Conservation (phyloP, 2,113 vertebrate genomes). For the Catharus minimus region DNA sequence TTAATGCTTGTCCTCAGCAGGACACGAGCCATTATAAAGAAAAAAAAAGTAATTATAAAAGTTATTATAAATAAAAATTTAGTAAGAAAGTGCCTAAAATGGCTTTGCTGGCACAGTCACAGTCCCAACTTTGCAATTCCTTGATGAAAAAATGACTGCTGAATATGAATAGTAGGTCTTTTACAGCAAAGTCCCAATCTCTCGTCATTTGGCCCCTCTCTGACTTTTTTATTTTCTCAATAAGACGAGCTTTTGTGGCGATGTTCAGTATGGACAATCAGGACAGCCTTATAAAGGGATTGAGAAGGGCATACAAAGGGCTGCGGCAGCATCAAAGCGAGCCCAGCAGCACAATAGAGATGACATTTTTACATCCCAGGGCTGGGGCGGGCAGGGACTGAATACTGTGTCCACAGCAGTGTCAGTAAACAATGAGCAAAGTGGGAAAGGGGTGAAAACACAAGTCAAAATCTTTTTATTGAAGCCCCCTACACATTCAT, state of each 20-base stretch:
- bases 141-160: not conserved
- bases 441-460: conserved; percentile 76
- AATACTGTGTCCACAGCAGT: conserved; percentile 67
- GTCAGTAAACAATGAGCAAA: conserved; percentile 75
- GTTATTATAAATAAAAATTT: not conserved
- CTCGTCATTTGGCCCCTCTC: conserved; percentile 50
- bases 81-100: not conserved
- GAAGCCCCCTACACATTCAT: conserved; percentile 67
- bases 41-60: not conserved
- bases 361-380: conserved; percentile 86
- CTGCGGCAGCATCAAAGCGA: conserved; percentile 79
- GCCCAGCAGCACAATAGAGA: conserved; percentile 76
- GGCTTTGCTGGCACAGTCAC: rapidly evolving
- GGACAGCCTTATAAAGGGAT: conserved; percentile 83
- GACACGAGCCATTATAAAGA: rapidly evolving
- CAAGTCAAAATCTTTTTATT: conserved; percentile 76
- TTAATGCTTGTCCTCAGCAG: not conserved
- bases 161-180: conserved; percentile 33
- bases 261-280: conserved; percentile 64
- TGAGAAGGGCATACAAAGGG: conserved; percentile 78
- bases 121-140: not conserved
- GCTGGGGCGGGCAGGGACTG: conserved; percentile 69
- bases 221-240: conserved; percentile 65
- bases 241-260: conserved; percentile 38
- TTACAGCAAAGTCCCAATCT: conserved; percentile 41